Evolutionary conservation across 2,888 invertebrate genomes (phyloP), one percentile per base, ranked within the genome.

Genomic region (Athrips mouffetella): DNA sequence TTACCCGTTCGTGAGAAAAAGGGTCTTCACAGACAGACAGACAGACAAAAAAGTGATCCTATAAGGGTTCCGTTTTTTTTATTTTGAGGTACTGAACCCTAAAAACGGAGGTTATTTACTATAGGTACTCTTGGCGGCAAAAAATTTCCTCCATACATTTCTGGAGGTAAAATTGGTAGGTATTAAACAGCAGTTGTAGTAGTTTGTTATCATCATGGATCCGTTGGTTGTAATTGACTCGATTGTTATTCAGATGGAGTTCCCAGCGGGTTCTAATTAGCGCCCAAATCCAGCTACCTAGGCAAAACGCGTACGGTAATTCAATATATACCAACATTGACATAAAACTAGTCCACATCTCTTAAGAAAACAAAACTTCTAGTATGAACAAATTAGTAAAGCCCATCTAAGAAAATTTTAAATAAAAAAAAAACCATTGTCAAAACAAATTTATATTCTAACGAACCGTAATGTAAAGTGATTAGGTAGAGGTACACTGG

Each of bases 161-260:
- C n/a, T n/a, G n/a, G n/a, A n/a, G n/a, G n/a, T n/a, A n/a, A n/a
- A n/a, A n/a, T n/a, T n/a, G n/a, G n/a, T n/a, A n/a, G n/a, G n/a
- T n/a, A n/a, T n/a, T n/a, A n/a, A n/a, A n/a, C n/a, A n/a, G n/a
- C n/a, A n/a, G n/a, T n/a, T n/a, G n/a, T n/a, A n/a, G n/a, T n/a
- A n/a, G n/a, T n/a, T n/a, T n/a, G n/a, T n/a, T n/a, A n/a, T n/a
- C n/a, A n/a, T n/a, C n/a, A n/a, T n/a, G n/a, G n/a, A n/a, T n/a
- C n/a, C n/a, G n/a, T n/a, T n/a, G 27, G 31, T 13, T 42, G 53
- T 67, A 65, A 68, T 66, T 66, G 58, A 60, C 59, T 61, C 62
- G 62, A 76, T 77, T 75, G 66, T 70, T 75, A 79, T 79, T 79
- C 78, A 67, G 70, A 65, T 60, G 64, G 60, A 65, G 73, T 72